These are phyloP conservation scores for Galagoides demidoff DNA, from an alignment of 2,797 vertebrate genomes.

Conservation along the genomic window DNA sequence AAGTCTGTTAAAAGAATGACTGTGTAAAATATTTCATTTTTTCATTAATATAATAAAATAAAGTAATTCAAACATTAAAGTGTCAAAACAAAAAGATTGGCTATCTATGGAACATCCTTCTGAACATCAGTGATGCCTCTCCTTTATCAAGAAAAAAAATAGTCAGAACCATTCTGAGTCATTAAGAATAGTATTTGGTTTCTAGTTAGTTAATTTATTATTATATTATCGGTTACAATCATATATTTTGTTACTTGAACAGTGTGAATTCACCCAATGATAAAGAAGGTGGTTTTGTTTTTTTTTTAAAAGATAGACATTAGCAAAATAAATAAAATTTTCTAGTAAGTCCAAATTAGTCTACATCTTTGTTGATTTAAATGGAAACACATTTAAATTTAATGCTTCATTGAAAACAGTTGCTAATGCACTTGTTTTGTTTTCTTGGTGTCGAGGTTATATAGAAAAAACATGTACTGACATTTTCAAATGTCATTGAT, in stretches of 20 bases:
- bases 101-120: not conserved
- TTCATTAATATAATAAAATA: conserved; percentile 14
- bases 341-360: conserved; percentile 47
- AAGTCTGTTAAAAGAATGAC: conserved; percentile 39
- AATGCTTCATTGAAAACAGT: conserved; percentile 27
- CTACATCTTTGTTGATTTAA: conserved; percentile 49
- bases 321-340: conserved; percentile 48
- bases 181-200: not conserved
- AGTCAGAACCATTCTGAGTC: conserved; percentile 7
- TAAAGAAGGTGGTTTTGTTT: not conserved
- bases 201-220: conserved; percentile 23
- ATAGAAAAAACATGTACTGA: not conserved
- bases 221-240: conserved; percentile 23
- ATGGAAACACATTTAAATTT: not conserved
- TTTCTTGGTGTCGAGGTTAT: conserved; percentile 18
- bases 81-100: not conserved
- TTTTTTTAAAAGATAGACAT: not conserved
- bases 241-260: conserved; percentile 52
- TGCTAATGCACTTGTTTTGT: not conserved
- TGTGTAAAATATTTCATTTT: conserved; percentile 52
- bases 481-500: conserved; percentile 45
- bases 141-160: not conserved
- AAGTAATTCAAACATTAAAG: conserved; percentile 35
- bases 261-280: conserved; percentile 49
- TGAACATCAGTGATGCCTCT: not conserved